phyloP scores from a whole-genome alignment of 2,113 vertebrate species.

The Petrocephalus zakoni region DNA sequence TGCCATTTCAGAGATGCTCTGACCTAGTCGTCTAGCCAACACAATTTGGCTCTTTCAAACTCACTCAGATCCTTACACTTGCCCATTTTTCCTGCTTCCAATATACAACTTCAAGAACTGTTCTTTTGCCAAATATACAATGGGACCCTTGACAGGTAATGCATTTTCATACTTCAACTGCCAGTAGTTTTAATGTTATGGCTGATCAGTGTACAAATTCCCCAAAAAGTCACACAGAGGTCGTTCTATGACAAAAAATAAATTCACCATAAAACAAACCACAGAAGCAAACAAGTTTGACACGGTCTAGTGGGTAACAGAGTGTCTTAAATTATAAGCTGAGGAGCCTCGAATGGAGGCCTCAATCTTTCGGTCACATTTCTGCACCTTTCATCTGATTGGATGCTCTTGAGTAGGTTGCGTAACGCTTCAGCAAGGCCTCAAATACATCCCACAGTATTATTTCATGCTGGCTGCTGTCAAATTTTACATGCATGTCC shows the following conservation, averaged over 20 bases:
- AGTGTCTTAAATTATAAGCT: neutral
- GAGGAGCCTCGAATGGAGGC: neutral
- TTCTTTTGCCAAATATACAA: neutral
- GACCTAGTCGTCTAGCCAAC: neutral
- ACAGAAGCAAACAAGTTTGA: neutral
- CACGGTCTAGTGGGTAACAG: neutral
- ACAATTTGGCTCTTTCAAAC: neutral
- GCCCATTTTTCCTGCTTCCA: neutral
- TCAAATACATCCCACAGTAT: neutral
- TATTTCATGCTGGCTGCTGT: neutral
- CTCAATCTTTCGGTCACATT: neutral
- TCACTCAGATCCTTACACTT: neutral
- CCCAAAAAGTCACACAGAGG: neutral
- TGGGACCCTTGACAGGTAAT: neutral
- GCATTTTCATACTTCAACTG: neutral
- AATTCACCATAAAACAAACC: neutral
- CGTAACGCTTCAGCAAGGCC: neutral
- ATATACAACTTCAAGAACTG: neutral
- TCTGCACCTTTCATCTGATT: neutral
- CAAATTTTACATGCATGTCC: neutral
- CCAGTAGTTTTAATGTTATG: neutral
- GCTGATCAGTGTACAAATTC: neutral
- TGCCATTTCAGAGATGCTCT: neutral
- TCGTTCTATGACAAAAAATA: neutral
- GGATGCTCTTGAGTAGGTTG: neutral